Percentiles rank a stretch among this genome's conserved stretches.
phyloP scores from a whole-genome alignment of 2,888 invertebrate species.

The Euclidia mi region DNA sequence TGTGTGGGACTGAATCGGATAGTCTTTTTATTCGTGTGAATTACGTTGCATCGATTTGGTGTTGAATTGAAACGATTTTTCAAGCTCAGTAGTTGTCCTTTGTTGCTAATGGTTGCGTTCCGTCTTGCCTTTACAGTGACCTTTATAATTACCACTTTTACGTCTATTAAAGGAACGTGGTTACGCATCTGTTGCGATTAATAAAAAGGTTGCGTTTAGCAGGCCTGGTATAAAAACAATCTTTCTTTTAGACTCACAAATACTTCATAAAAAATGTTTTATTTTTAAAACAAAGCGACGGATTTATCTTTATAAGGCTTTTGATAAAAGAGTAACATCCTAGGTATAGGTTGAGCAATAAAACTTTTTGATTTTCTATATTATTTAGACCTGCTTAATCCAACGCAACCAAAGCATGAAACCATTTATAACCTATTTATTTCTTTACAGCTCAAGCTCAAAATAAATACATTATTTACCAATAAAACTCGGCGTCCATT shows the following conservation, averaged over 20 bases:
- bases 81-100: conserved; percentile 87
- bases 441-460: not conserved
- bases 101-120: conserved; percentile 80
- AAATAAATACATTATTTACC: not conserved
- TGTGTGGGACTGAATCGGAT: conserved; percentile 78
- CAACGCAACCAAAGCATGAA: too few relatives aligned
- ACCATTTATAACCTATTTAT: too few relatives aligned
- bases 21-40: conserved; percentile 82
- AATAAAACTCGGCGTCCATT: not conserved
- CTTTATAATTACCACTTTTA: conserved; percentile 76
- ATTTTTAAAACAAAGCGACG: too few relatives aligned
- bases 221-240: conserved; percentile 26
- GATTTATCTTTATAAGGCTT: too few relatives aligned
- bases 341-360: too few relatives aligned
- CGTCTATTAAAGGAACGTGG: conserved; percentile 62
- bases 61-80: conserved; percentile 88
- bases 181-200: conserved; percentile 48
- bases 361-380: too few relatives aligned
- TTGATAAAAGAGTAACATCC: too few relatives aligned
- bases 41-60: conserved; percentile 76
- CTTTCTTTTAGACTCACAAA: not conserved
- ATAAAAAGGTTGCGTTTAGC: conserved; percentile 31
- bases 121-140: conserved; percentile 68
- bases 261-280: too few relatives aligned
- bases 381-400: too few relatives aligned